These are phyloP conservation scores for Gonocerus acuteangulatus DNA, from an alignment of 2,888 invertebrate species.

Conservation along the genomic window DNA sequence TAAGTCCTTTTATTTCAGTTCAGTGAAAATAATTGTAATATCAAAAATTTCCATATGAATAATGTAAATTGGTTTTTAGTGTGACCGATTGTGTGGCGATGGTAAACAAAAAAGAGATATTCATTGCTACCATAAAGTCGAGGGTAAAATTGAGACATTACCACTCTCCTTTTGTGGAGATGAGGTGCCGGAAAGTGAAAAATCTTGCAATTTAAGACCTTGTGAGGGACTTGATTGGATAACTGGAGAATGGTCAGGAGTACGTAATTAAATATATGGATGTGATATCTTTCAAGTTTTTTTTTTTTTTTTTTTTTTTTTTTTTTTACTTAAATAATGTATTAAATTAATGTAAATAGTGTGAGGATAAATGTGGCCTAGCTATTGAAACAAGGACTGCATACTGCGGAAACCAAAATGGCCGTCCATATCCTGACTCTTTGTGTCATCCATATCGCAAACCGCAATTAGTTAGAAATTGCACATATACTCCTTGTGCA, in stretches of 20 bases:
- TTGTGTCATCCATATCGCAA: slow-evolving; percentile 59
- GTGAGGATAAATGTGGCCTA: slow-evolving; percentile 67
- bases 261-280: slow-evolving; percentile 46
- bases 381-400: slow-evolving; percentile 64
- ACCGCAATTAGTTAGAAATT: slow-evolving; percentile 59
- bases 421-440: slow-evolving; percentile 58
- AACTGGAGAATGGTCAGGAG: slow-evolving; percentile 77
- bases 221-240: slow-evolving; percentile 92
- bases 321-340: too few species aligned
- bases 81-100: slow-evolving; percentile 82
- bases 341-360: too few species aligned
- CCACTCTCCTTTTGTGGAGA: slow-evolving; percentile 53
- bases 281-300: slow-evolving; percentile 19
- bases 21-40: too few species aligned
- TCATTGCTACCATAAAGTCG: slow-evolving; percentile 62
- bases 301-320: slow-evolving; percentile 5
- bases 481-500: slow-evolving; percentile 60
- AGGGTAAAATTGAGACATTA: slow-evolving; percentile 58
- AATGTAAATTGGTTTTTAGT: slow-evolving; percentile 50
- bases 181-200: slow-evolving; percentile 62
- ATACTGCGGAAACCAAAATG: slow-evolving; percentile 63
- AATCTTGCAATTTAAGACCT: slow-evolving; percentile 66
- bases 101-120: slow-evolving; percentile 75
- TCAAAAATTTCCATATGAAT: too few species aligned
- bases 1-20: slow-evolving; percentile 45